Conservation (phyloP, 2,888 invertebrate genomes). For the Hoplodrina blanda region DNA sequence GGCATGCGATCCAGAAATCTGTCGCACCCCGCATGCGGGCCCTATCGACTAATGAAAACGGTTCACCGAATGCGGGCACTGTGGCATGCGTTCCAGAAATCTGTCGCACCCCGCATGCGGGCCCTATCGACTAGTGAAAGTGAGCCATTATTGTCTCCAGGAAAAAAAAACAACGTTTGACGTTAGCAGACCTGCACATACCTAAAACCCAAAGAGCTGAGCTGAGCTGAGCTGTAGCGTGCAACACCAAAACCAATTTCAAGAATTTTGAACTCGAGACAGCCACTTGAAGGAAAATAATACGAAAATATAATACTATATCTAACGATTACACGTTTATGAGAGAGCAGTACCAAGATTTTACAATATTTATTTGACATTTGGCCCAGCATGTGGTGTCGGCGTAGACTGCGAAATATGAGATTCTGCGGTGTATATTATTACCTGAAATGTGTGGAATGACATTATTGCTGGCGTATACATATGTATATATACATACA, state of each 20-base stretch:
- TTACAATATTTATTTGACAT: constrained; percentile 77
- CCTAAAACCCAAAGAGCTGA: not conserved
- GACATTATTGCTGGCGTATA: constrained; percentile 72
- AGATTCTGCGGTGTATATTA: constrained; percentile 78
- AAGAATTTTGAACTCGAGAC: constrained; percentile 11
- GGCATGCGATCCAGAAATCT: too few relatives aligned
- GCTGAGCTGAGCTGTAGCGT: not conserved
- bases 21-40: too few relatives aligned
- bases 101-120: too few relatives aligned
- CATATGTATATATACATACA: constrained; percentile 59
- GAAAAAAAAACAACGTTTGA: too few relatives aligned
- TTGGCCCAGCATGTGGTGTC: constrained; percentile 71
- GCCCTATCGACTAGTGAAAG: too few relatives aligned
- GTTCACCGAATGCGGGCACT: too few relatives aligned
- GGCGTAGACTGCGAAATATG: constrained; percentile 76
- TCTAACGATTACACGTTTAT: constrained; percentile 57
- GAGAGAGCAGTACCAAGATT: constrained; percentile 55
- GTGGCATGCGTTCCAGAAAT: too few relatives aligned
- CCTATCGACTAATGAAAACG: too few relatives aligned
- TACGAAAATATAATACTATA: constrained; percentile 41
- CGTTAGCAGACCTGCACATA: too few relatives aligned
- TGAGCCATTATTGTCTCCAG: too few relatives aligned
- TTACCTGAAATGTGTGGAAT: constrained; percentile 69
- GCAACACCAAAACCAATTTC: constrained; percentile 11
- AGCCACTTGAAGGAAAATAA: constrained; percentile 39